phyloP scores from a whole-genome alignment of 1,140 invertebrate genomes.

The Wasmannia auropunctata region DNA sequence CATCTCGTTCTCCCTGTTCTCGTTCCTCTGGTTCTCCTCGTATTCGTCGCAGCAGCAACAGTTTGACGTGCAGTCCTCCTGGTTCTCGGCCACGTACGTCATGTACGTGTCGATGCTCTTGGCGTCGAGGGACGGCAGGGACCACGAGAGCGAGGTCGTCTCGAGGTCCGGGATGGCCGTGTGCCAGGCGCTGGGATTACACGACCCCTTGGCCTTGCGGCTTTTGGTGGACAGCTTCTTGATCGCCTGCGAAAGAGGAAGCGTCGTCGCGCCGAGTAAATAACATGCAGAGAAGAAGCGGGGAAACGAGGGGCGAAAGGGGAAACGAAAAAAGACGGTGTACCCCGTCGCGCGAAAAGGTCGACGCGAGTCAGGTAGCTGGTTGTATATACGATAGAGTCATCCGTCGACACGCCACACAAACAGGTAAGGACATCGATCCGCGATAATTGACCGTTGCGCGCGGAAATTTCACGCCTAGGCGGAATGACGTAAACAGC shows the following conservation, averaged over 20 bases:
- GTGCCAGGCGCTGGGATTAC: slow-evolving; percentile 68
- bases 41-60: slow-evolving; percentile 81
- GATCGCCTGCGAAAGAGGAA: slow-evolving; percentile 73
- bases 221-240: slow-evolving; percentile 78
- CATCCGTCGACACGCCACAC: neutral
- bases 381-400: slow-evolving; percentile 2
- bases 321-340: neutral
- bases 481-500: neutral
- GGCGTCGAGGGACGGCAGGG: slow-evolving; percentile 79
- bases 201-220: slow-evolving; percentile 71
- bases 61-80: slow-evolving; percentile 74
- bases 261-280: neutral
- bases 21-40: slow-evolving; percentile 83
- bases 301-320: neutral
- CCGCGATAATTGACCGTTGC: slow-evolving; percentile 9
- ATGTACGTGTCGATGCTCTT: slow-evolving; percentile 82
- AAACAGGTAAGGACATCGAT: slow-evolving; percentile 31
- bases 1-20: slow-evolving; percentile 84
- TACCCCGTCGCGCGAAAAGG: neutral
- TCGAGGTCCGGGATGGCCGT: slow-evolving; percentile 76
- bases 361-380: neutral
- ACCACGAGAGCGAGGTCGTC: slow-evolving; percentile 78
- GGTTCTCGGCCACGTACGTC: slow-evolving; percentile 78
- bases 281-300: neutral
- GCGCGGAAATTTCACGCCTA: neutral